These are phyloP conservation scores for Galago senegalensis DNA, from an alignment of 2,797 vertebrate genomes.

Conservation along the genomic window DNA sequence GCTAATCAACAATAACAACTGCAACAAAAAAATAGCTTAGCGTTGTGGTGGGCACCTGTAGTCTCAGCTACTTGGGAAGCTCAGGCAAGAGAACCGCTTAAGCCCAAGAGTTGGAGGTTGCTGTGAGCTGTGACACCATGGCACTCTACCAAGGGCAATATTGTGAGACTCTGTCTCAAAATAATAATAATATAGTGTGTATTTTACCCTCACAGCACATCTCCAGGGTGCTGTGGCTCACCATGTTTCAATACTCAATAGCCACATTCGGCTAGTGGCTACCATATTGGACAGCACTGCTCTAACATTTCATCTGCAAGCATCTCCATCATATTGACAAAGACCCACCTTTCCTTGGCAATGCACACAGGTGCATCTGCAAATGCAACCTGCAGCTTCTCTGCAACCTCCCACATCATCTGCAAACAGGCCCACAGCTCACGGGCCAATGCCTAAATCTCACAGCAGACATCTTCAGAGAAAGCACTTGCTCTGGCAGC, in stretches of 20 bases:
- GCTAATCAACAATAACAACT: too few relatives aligned
- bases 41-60: too few relatives aligned
- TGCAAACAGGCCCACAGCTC: not conserved
- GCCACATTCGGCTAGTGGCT: accelerated
- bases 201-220: not conserved
- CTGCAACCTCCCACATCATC: not conserved
- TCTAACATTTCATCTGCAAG: not conserved
- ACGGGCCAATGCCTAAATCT: not conserved
- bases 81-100: too few relatives aligned
- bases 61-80: too few relatives aligned
- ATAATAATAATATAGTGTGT: not conserved
- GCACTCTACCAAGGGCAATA: too few relatives aligned
- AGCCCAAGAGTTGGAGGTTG: too few relatives aligned
- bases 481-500: not conserved
- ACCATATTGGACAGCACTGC: not conserved
- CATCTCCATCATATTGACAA: not conserved
- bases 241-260: not conserved
- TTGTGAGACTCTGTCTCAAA: too few relatives aligned
- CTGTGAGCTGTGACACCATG: too few relatives aligned
- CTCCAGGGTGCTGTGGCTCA: not conserved
- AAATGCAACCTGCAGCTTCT: not conserved
- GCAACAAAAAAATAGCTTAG: too few relatives aligned
- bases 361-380: not conserved
- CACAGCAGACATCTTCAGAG: not conserved
- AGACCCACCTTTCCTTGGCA: not conserved